Evolutionary conservation across 2,888 invertebrate genomes (phyloP).

Genomic region (Cosmorhoe ocellata): DNA sequence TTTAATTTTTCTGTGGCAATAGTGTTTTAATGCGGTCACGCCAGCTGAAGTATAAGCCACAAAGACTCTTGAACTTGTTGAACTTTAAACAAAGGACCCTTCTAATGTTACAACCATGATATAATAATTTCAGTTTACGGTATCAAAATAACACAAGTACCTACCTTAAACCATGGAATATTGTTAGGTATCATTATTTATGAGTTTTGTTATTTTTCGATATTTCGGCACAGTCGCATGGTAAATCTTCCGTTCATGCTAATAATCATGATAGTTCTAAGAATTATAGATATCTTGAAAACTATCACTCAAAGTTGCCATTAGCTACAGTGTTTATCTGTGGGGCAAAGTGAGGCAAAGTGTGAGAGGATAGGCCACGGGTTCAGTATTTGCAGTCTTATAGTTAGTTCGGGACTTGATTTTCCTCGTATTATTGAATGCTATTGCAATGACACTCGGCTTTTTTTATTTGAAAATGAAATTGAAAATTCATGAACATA

Average conservation of each 20-base stretch:
- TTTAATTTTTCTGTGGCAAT: neutral
- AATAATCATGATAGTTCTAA: too few species aligned
- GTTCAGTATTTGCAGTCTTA: constrained; percentile 44
- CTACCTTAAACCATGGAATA: too few species aligned
- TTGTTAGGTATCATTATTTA: too few species aligned
- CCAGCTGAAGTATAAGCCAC: constrained; percentile 1
- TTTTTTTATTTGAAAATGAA: too few species aligned
- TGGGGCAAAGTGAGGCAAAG: constrained; percentile 38
- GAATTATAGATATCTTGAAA: too few species aligned
- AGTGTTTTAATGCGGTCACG: neutral
- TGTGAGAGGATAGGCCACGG: constrained; percentile 35
- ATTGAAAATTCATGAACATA: too few species aligned
- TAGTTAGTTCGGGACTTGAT: neutral
- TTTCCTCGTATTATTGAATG: too few species aligned
- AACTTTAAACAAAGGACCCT: constrained; percentile 12
- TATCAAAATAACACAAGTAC: neutral
- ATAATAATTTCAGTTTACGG: neutral
- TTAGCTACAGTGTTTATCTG: constrained; percentile 31
- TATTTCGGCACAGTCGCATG: too few species aligned
- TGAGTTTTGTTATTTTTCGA: too few species aligned
- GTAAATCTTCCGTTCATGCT: too few species aligned
- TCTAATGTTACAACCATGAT: neutral
- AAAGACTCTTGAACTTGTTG: constrained; percentile 8
- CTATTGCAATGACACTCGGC: too few species aligned
- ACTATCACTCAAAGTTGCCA: constrained; percentile 8